Conservation (phyloP, 1,140 invertebrate species). For the Eurosta solidaginis region DNA sequence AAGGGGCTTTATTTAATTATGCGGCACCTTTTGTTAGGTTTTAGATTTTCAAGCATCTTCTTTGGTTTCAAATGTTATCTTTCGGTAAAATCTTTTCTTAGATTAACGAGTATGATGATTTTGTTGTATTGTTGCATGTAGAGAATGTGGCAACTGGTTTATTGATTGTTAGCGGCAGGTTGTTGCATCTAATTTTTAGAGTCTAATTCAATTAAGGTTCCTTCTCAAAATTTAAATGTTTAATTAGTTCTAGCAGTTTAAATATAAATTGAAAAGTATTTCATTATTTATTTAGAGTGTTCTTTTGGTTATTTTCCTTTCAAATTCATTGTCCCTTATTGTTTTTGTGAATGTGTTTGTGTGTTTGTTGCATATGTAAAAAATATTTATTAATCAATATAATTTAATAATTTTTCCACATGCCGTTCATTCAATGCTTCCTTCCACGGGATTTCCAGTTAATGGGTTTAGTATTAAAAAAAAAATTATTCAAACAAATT, state of each 20-base stretch:
- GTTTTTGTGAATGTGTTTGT: too few relatives aligned
- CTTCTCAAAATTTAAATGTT: neutral
- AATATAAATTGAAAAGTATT: neutral
- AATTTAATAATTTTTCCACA: neutral
- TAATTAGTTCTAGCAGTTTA: neutral
- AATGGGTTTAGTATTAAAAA: conserved; percentile 10
- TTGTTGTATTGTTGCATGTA: neutral
- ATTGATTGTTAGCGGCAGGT: neutral
- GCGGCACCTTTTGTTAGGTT: neutral
- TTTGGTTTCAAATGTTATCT: neutral
- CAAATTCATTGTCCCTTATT: too few relatives aligned
- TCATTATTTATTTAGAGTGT: neutral
- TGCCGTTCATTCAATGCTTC: neutral
- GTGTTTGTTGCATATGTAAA: too few relatives aligned
- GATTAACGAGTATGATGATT: neutral
- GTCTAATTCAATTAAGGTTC: neutral
- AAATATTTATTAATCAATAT: neutral
- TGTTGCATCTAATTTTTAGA: neutral
- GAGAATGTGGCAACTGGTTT: neutral
- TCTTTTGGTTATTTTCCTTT: neutral
- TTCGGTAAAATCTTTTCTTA: neutral
- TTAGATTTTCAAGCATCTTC: neutral
- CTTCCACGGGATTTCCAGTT: neutral
- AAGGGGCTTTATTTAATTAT: neutral
- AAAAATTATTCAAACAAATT: neutral